A percentile compares a stretch with the other conserved stretches of the same genome.
phyloP scores from a whole-genome alignment of 2,888 invertebrate species.

The Phymatocera aterrima region DNA sequence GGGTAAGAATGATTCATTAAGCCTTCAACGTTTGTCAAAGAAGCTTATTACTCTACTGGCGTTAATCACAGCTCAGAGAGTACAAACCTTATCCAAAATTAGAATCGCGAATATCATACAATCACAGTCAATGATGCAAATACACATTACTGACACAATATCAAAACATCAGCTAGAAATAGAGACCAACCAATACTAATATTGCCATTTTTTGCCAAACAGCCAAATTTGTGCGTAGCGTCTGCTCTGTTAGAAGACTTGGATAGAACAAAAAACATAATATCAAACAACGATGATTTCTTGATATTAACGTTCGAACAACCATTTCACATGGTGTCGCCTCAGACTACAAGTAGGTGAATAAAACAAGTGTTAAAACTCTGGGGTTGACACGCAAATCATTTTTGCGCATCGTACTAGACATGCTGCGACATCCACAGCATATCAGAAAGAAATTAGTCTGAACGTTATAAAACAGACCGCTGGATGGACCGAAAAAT shows the following conservation, averaged over 20 bases:
- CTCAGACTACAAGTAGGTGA: not conserved
- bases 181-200: slow-evolving; percentile 39
- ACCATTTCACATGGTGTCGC: not conserved
- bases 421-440: not conserved
- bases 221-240: slow-evolving; percentile 46
- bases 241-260: slow-evolving; percentile 34
- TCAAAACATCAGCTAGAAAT: slow-evolving; percentile 48
- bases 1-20: not conserved
- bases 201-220: slow-evolving; percentile 43
- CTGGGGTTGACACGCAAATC: not conserved
- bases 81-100: not conserved
- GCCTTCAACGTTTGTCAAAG: slow-evolving; percentile 46
- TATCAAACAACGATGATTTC: slow-evolving; percentile 7
- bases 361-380: not conserved
- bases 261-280: slow-evolving; percentile 21
- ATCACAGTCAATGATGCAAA: not conserved
- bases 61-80: not conserved
- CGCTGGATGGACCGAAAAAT: not conserved
- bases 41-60: slow-evolving; percentile 56
- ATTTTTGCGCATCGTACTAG: not conserved
- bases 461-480: not conserved
- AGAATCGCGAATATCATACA: not conserved
- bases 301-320: slow-evolving; percentile 18
- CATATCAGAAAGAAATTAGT: not conserved
- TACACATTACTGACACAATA: not conserved